These are phyloP conservation scores for Agapetus fuscipes DNA, from an alignment of 2,888 invertebrate species.

Conservation along the genomic window DNA sequence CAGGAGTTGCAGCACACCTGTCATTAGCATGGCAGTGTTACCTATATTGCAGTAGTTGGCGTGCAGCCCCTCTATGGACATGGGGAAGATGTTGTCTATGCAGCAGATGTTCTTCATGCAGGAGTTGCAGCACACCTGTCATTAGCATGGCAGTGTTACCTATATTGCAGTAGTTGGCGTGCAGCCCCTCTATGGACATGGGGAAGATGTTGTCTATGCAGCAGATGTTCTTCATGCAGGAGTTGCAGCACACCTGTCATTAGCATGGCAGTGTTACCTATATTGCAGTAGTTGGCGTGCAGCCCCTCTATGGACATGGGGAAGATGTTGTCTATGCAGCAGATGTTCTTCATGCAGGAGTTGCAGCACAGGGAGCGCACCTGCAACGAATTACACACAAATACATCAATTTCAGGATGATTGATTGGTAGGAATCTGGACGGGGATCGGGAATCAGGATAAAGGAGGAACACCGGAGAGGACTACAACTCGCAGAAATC, in stretches of 20 bases:
- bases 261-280: too few relatives aligned
- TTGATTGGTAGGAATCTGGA: too few relatives aligned
- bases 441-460: too few relatives aligned
- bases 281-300: constrained; percentile 37
- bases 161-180: constrained; percentile 36
- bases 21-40: too few relatives aligned
- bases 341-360: constrained; percentile 13
- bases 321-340: constrained; percentile 11
- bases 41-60: constrained; percentile 36
- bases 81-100: constrained; percentile 14
- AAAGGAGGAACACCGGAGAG: too few relatives aligned
- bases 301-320: constrained; percentile 34
- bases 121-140: constrained; percentile 10
- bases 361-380: constrained; percentile 6
- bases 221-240: constrained; percentile 14
- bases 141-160: too few relatives aligned
- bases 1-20: constrained; percentile 13
- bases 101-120: constrained; percentile 14
- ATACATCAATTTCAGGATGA: too few relatives aligned
- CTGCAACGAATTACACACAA: too few relatives aligned
- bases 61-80: constrained; percentile 37
- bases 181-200: constrained; percentile 35
- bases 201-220: constrained; percentile 12
- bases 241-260: constrained; percentile 11
- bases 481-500: too few relatives aligned